Evolutionary conservation across 53 echinoderm and acorn worm species (phyloP).

Genomic region (Arbacia lixula): DNA sequence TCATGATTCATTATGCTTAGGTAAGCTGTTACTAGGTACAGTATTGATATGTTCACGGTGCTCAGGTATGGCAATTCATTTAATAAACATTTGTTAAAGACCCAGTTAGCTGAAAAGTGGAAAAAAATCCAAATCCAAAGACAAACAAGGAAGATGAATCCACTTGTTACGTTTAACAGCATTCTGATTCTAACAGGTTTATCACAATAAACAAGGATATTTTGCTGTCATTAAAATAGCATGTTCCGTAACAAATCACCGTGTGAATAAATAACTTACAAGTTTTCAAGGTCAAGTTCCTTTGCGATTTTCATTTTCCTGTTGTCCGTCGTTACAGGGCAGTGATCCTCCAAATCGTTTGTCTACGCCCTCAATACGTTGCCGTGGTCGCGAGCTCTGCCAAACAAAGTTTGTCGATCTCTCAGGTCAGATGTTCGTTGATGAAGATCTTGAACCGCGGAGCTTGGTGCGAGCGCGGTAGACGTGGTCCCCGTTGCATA

Average conservation of each 20-base stretch:
- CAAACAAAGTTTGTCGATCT: not conserved
- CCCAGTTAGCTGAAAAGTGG: not conserved
- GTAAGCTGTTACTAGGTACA: no score
- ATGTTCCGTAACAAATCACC: not conserved
- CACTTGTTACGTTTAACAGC: not conserved
- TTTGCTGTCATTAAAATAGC: not conserved
- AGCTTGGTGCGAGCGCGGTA: slow-evolving; percentile 36
- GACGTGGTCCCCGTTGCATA: no score
- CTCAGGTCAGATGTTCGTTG: slow-evolving; percentile 8
- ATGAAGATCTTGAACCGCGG: slow-evolving; percentile 2
- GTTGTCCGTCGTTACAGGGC: slow-evolving; percentile 20
- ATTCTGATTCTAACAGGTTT: not conserved
- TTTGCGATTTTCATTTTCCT: slow-evolving; percentile 3
- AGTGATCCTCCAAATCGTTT: slow-evolving; percentile 4
- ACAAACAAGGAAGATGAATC: slow-evolving; percentile 2
- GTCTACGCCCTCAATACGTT: slow-evolving; percentile 18
- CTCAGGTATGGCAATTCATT: slow-evolving; percentile 9
- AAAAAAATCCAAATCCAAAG: not conserved
- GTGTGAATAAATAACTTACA: slow-evolving; percentile 1
- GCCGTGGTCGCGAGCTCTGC: not conserved
- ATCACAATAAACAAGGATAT: not conserved
- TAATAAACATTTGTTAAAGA: slow-evolving; percentile 4
- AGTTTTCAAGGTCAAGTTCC: slow-evolving; percentile 31
- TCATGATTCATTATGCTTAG: no score
- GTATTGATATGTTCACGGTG: no score